phyloP scores from a whole-genome alignment of 2,888 invertebrate species.

The Tetranychus piercei region DNA sequence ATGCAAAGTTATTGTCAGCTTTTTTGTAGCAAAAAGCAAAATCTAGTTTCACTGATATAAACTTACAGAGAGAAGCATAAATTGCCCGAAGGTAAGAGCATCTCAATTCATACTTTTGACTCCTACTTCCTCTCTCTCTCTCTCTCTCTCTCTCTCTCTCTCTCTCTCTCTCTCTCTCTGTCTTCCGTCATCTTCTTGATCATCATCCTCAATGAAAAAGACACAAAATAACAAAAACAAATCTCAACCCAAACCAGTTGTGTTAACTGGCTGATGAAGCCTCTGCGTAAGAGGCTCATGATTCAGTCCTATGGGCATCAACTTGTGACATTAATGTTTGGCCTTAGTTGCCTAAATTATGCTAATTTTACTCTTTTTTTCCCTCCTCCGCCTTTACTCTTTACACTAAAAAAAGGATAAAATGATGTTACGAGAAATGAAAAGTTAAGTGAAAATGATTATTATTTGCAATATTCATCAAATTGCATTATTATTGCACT shows the following conservation, averaged over 20 bases:
- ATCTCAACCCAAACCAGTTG: not conserved
- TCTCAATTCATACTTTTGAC: no score
- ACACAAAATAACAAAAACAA: not conserved
- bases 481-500: no score
- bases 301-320: not conserved
- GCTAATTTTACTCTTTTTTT: not conserved
- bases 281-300: constrained; percentile 4
- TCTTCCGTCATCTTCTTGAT: not conserved
- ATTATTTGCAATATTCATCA: no score
- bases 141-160: constrained; percentile 5
- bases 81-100: no score
- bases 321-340: constrained; percentile 1
- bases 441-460: no score
- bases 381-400: not conserved
- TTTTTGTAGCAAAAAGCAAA: no score
- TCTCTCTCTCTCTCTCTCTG: constrained; percentile 1
- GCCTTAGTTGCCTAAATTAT: not conserved
- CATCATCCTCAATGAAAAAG: not conserved
- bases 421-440: no score
- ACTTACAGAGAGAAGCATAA: no score
- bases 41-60: no score
- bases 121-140: not conserved
- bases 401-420: no score
- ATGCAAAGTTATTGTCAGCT: no score
- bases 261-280: not conserved